These are phyloP conservation scores for Pocillopora meandrina DNA, from an alignment of 92 coral and sea anemone species.

Conservation along the genomic window DNA sequence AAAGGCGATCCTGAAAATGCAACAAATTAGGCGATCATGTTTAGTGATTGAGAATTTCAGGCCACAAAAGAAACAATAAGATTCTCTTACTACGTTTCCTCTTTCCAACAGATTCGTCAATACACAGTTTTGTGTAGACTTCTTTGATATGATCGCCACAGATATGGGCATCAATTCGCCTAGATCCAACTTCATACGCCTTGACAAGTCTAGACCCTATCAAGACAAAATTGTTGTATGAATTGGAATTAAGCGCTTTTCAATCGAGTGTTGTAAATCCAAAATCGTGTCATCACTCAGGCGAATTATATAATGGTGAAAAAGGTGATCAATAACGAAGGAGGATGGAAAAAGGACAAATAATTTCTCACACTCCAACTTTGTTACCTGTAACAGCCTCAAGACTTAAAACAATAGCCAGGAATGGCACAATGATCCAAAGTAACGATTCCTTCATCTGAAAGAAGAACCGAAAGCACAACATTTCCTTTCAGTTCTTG, in stretches of 20 bases:
- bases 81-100: slow-evolving; percentile 20
- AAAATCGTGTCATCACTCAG: too few relatives aligned
- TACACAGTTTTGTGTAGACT: background rate
- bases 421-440: slow-evolving; percentile 2
- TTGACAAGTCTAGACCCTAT: background rate
- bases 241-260: too few relatives aligned
- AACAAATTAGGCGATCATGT: background rate
- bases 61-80: background rate
- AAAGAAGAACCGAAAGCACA: background rate
- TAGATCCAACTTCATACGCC: slow-evolving; percentile 18
- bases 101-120: too few relatives aligned
- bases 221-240: background rate
- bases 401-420: slow-evolving; percentile 2
- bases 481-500: too few relatives aligned
- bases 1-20: slow-evolving; percentile 22
- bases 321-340: too few relatives aligned
- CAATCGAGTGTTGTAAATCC: too few relatives aligned
- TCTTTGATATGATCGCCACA: slow-evolving; percentile 20
- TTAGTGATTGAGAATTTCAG: background rate
- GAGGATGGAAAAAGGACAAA: too few relatives aligned
- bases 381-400: background rate
- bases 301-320: too few relatives aligned
- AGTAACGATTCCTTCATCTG: slow-evolving; percentile 30
- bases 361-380: too few relatives aligned
- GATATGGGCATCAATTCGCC: background rate